Evolutionary conservation across 2,888 invertebrate species (phyloP), one percentile per base, ranked within the genome.

Genomic region (Imbricaverruca yamaguchii): DNA sequence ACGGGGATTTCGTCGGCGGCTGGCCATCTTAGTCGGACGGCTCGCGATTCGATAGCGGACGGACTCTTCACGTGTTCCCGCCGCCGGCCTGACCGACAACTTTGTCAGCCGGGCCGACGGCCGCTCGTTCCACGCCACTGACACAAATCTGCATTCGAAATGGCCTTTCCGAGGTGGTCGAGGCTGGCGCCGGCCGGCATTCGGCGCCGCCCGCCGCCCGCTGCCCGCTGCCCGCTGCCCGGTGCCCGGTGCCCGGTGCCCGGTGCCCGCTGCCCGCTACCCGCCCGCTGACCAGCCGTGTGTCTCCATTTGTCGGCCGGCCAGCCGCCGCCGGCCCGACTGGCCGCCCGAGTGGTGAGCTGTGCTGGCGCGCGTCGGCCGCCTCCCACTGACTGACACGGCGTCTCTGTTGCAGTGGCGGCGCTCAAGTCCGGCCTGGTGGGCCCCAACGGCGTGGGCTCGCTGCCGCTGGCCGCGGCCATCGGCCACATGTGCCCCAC

Each of bases 401-500:
- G n/a, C 25, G 4, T 8, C 8, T 25, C 23, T 57, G 79, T 79
- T 56, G 57, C 79, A 79, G 79, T 79, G n/a, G n/a, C n/a, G 12
- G n/a, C 79, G 23, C 25, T 79, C 57, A 79, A 79, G 79, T 9
- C n/a, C 23, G 79, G 79, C 23, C 57, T 79, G 79, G 57, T 23
- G 57, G 12, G 13, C 13, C 56, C 74, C 57, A 18, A 15, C 15
- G 57, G 57, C 23, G 23, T 67, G 65, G n/a, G 15, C 21, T 21
- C 57, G 57, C 56, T 57, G 12, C 18, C 56, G 25, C 79, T 79
- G 57, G 13, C 57, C 57, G 11, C 79, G 11, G 23, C 79, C 21
- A 11, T 79, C 56, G 79, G 79, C 57, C 79, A 79, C 79, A 57
- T 59, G 79, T 79, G 79, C 25, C 79, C 57, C 18, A 79, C 79